These are phyloP conservation scores for Latrodectus hesperus DNA, from an alignment of 2,888 invertebrate species.

Conservation along the genomic window DNA sequence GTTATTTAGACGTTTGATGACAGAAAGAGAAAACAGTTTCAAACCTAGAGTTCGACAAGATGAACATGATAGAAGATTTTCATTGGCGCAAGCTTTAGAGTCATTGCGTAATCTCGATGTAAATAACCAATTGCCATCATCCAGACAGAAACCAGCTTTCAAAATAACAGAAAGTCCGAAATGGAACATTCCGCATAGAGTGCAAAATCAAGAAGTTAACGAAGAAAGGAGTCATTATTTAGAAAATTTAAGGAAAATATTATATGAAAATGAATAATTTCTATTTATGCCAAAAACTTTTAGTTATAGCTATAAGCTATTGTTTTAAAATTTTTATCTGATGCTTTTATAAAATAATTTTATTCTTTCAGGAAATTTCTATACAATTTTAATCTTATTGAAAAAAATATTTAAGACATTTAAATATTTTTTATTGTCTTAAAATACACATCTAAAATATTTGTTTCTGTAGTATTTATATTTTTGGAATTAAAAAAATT, in stretches of 20 bases:
- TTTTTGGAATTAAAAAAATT: background rate
- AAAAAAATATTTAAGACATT: background rate
- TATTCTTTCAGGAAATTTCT: background rate
- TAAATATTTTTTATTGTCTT: background rate
- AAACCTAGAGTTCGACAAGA: background rate
- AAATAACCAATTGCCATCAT: slow-evolving; percentile 19
- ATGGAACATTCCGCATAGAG: background rate
- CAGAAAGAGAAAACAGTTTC: background rate
- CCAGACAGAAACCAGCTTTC: slow-evolving; percentile 6
- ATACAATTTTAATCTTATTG: background rate
- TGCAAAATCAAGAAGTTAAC: background rate
- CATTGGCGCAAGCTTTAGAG: slow-evolving; percentile 43
- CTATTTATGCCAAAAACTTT: background rate
- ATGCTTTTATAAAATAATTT: background rate
- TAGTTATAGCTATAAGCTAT: background rate
- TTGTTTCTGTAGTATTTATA: background rate
- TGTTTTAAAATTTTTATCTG: background rate
- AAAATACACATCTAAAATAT: slow-evolving; percentile 9
- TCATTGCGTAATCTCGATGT: slow-evolving; percentile 25
- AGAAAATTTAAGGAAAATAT: slow-evolving; percentile 1
- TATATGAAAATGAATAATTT: background rate
- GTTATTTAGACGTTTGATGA: slow-evolving; percentile 18
- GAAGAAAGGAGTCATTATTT: slow-evolving; percentile 25
- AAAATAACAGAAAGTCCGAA: background rate
- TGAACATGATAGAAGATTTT: slow-evolving; percentile 43